Evolutionary conservation across 2,797 vertebrate genomes (phyloP), one percentile per base, ranked within the genome.

Genomic region (Heteromormyrus szaboi): DNA sequence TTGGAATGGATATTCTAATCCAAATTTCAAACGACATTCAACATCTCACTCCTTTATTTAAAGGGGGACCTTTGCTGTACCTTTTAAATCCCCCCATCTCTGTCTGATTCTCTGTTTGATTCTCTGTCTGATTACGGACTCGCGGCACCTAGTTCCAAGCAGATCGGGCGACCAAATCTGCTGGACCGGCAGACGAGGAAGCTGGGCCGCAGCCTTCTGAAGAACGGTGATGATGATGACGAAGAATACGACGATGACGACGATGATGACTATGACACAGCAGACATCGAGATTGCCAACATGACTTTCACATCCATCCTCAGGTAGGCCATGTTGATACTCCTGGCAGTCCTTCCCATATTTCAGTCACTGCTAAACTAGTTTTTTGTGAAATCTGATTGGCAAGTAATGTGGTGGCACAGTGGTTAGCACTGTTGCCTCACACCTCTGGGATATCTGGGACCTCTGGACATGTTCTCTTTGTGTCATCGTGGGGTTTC

Each of bases 281-380:
- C 95, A 7, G 97, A 98, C 44, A 87, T 96, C 92, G 97, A 97
- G 62, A 92, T 94, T 65, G 94, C 93, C 0, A 95, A 96, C 37
- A 91, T 97, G 17, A 93, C 94, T 89, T 96, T 97, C 91, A 98
- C 96, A n/a, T 95, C 96, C n/a, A 95, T 99, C 90, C 95, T 96
- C 89, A 99, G 97, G 98, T 97, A 56, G 33, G 33, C 25, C 2
- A 4, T 65, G n/a, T 65, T 44, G 11, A 12, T 25, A 3, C 29
- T 19, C 25, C 53, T 25, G 29, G 3, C 2, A 85, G 81, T 51
- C 46, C 19, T 84, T 48, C 81, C 46, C 48, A 5, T 85, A 51
- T 44, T 81, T 79, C 19, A 44, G 7, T n/a, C 19, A 44, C 72
- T 19, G 72, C 72, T 76, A 41, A 17, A 76, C 33, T 12, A 76